Percentiles rank a stretch among this genome's conserved stretches.
phyloP scores from a whole-genome alignment of 2,113 vertebrate genomes.

The Panurus biarmicus region DNA sequence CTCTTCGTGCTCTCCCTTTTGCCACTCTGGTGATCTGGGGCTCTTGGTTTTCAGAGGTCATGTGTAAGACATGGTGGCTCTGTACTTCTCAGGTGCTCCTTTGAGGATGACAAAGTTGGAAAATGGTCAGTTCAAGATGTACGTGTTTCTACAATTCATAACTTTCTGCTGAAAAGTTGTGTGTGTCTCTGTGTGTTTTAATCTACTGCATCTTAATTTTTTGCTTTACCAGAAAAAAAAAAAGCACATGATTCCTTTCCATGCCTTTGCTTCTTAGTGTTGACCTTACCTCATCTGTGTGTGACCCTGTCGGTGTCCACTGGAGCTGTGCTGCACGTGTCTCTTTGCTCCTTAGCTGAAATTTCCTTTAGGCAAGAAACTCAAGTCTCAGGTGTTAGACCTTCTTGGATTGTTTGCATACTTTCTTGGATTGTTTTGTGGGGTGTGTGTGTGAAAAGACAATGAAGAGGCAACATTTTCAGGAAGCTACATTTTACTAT shows the following conservation, averaged over 20 bases:
- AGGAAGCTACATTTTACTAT: background rate
- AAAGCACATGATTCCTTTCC: accelerated
- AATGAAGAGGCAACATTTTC: background rate
- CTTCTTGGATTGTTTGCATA: background rate
- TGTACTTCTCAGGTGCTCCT: background rate
- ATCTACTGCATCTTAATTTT: background rate
- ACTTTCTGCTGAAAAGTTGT: background rate
- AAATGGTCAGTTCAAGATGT: background rate
- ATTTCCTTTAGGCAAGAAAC: background rate
- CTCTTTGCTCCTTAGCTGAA: background rate
- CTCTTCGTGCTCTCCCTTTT: background rate
- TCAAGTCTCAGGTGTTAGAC: accelerated
- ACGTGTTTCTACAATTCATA: background rate
- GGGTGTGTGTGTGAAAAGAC: background rate
- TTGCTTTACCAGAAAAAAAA: background rate
- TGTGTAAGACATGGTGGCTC: accelerated
- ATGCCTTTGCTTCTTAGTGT: background rate
- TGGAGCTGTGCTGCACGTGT: background rate
- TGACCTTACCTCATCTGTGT: background rate
- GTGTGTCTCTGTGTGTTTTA: accelerated
- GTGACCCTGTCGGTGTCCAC: accelerated
- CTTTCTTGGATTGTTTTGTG: background rate
- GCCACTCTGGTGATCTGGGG: background rate
- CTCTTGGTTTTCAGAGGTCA: background rate
- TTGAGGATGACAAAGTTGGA: background rate